Evolutionary conservation across 2,113 vertebrate species (phyloP), one percentile per base, ranked within the genome.

Genomic region (Ploceus nigricollis): DNA sequence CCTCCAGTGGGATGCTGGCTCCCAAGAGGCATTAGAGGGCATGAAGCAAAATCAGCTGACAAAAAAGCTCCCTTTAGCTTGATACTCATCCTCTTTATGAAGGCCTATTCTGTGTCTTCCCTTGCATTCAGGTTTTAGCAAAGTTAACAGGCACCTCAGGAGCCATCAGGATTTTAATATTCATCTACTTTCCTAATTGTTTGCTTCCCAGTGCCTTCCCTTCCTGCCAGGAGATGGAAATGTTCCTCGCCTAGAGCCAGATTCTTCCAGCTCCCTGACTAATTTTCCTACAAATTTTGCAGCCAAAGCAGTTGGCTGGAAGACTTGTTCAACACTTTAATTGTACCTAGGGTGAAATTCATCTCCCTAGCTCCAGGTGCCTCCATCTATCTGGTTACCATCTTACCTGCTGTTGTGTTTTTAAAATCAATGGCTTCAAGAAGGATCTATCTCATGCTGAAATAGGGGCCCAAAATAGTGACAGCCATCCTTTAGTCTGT

Each of bases 251-350:
- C 90, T 83, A 39, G 5, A 93, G 89, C 87, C 31, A 89, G 65
- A 82, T 78, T 92, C 47, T n/a, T 95, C 77, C 77, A 89, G 60
- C 31, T 94, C 80, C 40, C 57, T 92, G 65, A 84, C 80, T 92
- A 89, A 95, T 96, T 95, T 93, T 85, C 89, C 84, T 91, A 84
- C 80, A 89, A 81, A 83, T 94, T 95, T 90, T 92, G 64, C 53
- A 79, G 71, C 39, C 83, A 86, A 93, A 90, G 27, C 50, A 71
- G 54, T 83, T 93, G 92, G 56, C 76, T 90, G n/a, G 40, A 63
- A 87, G 53, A 89, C 58, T 14, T 60, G 66, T 40, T 85, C 48
- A 57, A 61, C 42, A 40, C 5, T 60, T 51, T 23, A 65, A 65
- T 40, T 40, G 28, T 47, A 87, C 48, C 42, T 85, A 4, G 39